These are phyloP conservation scores for Lasioglossum lativentre DNA, from an alignment of 2,888 invertebrate species.

Conservation along the genomic window DNA sequence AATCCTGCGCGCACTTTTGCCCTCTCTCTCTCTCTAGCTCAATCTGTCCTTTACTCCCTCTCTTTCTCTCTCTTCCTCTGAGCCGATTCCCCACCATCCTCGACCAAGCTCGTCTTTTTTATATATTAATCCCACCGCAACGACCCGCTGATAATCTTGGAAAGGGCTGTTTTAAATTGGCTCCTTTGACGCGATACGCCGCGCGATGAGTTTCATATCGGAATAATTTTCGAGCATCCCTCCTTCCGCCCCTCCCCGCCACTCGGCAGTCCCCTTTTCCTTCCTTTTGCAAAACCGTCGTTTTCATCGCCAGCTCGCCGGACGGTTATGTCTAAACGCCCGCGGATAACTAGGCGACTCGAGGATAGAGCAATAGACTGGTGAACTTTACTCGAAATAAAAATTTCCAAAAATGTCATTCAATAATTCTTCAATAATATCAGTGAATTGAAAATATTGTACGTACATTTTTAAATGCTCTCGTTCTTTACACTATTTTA, in stretches of 20 bases:
- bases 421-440: too few relatives aligned
- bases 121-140: slow-evolving; percentile 73
- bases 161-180: slow-evolving; percentile 84
- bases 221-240: slow-evolving; percentile 81
- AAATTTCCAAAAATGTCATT: too few relatives aligned
- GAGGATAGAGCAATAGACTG: background rate
- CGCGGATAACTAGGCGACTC: background rate
- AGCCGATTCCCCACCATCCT: slow-evolving; percentile 41
- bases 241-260: slow-evolving; percentile 14
- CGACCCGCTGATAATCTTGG: slow-evolving; percentile 81
- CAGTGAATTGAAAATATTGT: too few relatives aligned
- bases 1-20: slow-evolving; percentile 73
- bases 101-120: slow-evolving; percentile 57
- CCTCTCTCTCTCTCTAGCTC: slow-evolving; percentile 48
- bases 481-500: too few relatives aligned
- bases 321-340: slow-evolving; percentile 65
- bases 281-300: slow-evolving; percentile 46
- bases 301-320: slow-evolving; percentile 63
- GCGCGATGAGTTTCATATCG: slow-evolving; percentile 84
- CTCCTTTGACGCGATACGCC: slow-evolving; percentile 82
- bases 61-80: slow-evolving; percentile 8
- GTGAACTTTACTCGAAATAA: too few relatives aligned
- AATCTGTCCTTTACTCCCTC: background rate
- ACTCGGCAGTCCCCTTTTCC: slow-evolving; percentile 42
- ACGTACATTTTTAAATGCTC: too few relatives aligned